phyloP scores from a whole-genome alignment of 2,888 invertebrate species.

The Melanchra persicariae region DNA sequence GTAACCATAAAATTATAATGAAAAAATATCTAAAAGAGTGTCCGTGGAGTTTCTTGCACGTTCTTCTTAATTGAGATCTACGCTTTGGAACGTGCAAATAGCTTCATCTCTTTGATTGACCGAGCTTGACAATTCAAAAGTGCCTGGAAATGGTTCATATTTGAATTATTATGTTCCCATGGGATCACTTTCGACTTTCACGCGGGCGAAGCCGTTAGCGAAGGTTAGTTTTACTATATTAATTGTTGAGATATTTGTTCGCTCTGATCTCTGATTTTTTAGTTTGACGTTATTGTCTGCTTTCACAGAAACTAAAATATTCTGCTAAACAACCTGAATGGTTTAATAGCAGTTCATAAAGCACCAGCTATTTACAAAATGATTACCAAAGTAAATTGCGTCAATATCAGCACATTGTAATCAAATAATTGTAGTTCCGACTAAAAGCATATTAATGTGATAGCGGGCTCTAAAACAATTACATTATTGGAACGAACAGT shows the following conservation, averaged over 20 bases:
- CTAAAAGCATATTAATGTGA: conserved; percentile 48
- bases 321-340: not conserved
- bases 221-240: not conserved
- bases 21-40: no score
- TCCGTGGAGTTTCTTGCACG: no score
- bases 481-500: conserved; percentile 34
- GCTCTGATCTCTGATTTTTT: not conserved
- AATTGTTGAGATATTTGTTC: not conserved
- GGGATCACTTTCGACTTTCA: not conserved
- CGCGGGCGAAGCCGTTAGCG: no score
- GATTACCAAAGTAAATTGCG: conserved; percentile 24
- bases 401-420: conserved; percentile 40
- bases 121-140: no score
- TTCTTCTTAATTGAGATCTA: no score
- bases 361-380: not conserved
- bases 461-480: conserved; percentile 44
- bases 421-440: conserved; percentile 14
- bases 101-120: no score
- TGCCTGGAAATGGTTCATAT: no score
- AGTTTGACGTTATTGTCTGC: no score
- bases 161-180: no score
- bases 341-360: not conserved
- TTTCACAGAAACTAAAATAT: not conserved
- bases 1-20: no score
- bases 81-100: no score